Base-by-base conservation (phyloP, 23 tunicate genomes). In the Halocynthia roretzi region DNA sequence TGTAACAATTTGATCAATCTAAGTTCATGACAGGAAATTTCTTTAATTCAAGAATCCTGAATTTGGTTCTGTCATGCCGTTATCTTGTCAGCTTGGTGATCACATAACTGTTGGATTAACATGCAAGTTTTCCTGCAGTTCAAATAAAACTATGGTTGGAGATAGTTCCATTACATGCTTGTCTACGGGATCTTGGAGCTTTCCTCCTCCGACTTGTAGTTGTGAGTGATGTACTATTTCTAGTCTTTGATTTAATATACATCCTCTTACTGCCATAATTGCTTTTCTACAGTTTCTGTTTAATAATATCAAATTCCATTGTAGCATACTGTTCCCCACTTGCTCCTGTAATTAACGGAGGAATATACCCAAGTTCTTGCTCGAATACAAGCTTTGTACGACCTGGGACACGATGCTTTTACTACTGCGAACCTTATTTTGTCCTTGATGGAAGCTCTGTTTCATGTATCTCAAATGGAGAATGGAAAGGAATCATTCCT, bases 401-500 rank as follows among this genome's bases (percentile, higher is more conserved):
- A 8, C 67, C 83, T 61, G 81, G 68, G 7, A 73, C 81, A 7
- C 75, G 70, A 10, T 88, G 95, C 62, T 70, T 66, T 51, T 83
- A 83, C 56, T 78, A 76, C 52, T 88, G 95, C 55, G 21, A 31
- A 12, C 51, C 80, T 15, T 72, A 68, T 72, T 69, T 65, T 64
- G 61, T 79, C 19, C 60, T 88, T 5, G 80, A 71, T 9, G 95
- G 95, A 8, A 68, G 48, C 7, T 63, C 84, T n/a, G 40, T 67
- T 6, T 71, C 80, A 8, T 88, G 95, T 67, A 23, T 55, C 11
- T 49, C 71, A 15, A 72, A 72, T 53, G 95, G 95, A 54, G n/a
- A 10, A 61, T 88, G 95, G 95, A 75, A 82, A 51, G 87, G 81
- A 15, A 31, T 15, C 14, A 44, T 76, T 17, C 87, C 87, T 9